Base-by-base conservation (phyloP, 2,888 invertebrate species). In the Liposcelis brunnea region DNA sequence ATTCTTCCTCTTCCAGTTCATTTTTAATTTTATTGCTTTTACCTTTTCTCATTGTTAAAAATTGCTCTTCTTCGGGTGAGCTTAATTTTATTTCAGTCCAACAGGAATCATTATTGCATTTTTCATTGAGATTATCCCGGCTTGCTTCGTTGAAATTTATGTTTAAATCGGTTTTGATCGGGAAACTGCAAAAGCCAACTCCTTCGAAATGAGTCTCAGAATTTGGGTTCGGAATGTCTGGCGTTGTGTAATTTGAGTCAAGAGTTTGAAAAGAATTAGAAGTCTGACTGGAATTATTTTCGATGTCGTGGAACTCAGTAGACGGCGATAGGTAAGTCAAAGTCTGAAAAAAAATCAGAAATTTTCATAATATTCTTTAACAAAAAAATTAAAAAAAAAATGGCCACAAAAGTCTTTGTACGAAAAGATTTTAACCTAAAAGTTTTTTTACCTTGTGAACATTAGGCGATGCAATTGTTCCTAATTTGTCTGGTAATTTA, bases 401-500 rank as follows among this genome's bases (percentile, higher is more conserved):
- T n/a, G n/a, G n/a, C n/a, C n/a, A n/a, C n/a, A n/a, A n/a, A n/a
- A n/a, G n/a, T n/a, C n/a, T n/a, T n/a, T n/a, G n/a, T 26, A 6
- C 26, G 26, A 8, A 26, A 26, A 26, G 8, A 26, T 26, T 26
- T 26, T 26, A 4, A 4, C 26, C 26, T 8, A 8, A 26, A 26
- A 26, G 4, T 26, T 26, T 26, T 6, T 26, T 26, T 26, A 62
- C 62, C 50, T 53, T 58, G 26, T 26, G 51, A 26, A 56, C 52
- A 48, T 53, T 26, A 26, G 26, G 26, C 26, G 26, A 26, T 26
- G 26, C 26, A 26, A 26, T 57, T 15, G 61, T 57, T 42, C 59
- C 63, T 38, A 65, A 55, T 54, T 61, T 63, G 26, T 61, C 62
- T 14, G 65, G 64, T 52, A 65, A 58, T 48, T 59, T 58, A 26